Evolutionary conservation across 92 coral and sea anemone species (phyloP), one percentile per base, ranked within the genome.

Genomic region (Parazoanthus atlanticus): DNA sequence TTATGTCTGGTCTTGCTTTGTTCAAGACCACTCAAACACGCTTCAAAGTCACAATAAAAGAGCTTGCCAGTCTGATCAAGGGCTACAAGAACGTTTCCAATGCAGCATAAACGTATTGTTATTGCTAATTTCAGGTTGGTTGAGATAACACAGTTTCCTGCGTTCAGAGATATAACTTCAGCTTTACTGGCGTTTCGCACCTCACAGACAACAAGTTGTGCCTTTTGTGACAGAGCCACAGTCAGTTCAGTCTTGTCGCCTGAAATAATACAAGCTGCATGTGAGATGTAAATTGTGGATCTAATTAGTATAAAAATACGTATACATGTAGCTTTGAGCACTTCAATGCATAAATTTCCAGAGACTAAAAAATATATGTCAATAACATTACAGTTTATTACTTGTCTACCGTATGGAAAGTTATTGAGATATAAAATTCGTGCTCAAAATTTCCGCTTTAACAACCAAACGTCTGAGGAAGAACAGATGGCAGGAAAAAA

Each of bases 1-100:
- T 33, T 5, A 19, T 16, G 19, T 16, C 46, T 33, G 66, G 29
- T 54, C 28, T n/a, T 33, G 17, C 26, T 64, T 11, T 21, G 71
- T 56, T n/a, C n/a, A n/a, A n/a, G 25, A 61, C 46, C 46, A 1
- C 0, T 21, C 25, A 80, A 32, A 47, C 2, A 25, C 38, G 7
- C 56, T 28, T 65, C 86, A 70, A 82, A 67, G 15, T 40, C 72
- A 65, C 86, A 65, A 36, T 23, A 66, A 6, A 82, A 69, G 56
- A 66, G 54, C 26, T 82, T n/a, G 25, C 86, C 86, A 34, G 11
- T 40, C 76, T 82, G 15, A n/a, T 82, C 86, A 82, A 82, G 43
- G 32, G 46, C 76, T 66, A 82, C 34, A 34, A 82, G 76, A 47
- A 31, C 17, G 6, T 74, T 31, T 82, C 76, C 76, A 65, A 13